These are phyloP conservation scores for Nymphalis io DNA, from an alignment of 1,140 invertebrate species.

Conservation along the genomic window DNA sequence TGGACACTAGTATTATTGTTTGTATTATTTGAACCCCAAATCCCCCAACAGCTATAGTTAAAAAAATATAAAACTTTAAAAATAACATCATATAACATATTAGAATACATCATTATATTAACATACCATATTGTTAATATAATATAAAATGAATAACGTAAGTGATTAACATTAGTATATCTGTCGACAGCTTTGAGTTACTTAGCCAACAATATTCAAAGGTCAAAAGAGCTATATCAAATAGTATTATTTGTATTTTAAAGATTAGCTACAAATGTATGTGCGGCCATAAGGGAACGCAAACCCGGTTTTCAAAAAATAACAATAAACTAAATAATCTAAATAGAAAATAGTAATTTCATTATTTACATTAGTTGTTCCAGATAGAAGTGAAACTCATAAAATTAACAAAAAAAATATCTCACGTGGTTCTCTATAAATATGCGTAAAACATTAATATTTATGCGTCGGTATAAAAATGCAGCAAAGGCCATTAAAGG, in stretches of 20 bases:
- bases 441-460: conserved; percentile 29
- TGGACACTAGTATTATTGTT: background rate
- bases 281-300: no score
- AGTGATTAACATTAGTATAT: no score
- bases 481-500: conserved; percentile 36
- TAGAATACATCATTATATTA: no score
- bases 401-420: background rate
- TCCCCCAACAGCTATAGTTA: background rate
- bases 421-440: conserved; percentile 17
- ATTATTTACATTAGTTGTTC: background rate
- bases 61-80: background rate
- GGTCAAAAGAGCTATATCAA: no score
- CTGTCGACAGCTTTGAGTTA: no score
- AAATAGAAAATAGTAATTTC: background rate
- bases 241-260: no score
- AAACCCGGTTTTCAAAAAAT: no score
- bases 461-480: conserved; percentile 31
- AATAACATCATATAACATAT: background rate
- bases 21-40: background rate
- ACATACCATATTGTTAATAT: no score
- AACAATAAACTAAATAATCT: background rate
- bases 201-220: no score
- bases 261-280: no score
- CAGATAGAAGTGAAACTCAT: background rate
- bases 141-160: no score